Evolutionary conservation across 2,888 invertebrate species (phyloP).

Genomic region (Leptinotarsa peninsularis): DNA sequence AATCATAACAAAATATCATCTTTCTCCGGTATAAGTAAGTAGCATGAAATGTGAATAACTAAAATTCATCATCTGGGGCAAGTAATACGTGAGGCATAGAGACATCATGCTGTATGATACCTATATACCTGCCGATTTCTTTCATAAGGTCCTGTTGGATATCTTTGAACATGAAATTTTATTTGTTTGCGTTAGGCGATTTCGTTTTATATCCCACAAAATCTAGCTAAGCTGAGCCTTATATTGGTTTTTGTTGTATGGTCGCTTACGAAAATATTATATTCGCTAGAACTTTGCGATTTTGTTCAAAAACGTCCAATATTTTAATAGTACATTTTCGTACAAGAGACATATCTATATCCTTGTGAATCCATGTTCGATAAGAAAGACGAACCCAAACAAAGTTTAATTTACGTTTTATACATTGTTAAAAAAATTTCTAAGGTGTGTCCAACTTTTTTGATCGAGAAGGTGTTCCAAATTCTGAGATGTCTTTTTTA

Average conservation of each 20-base stretch:
- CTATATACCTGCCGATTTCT: background rate
- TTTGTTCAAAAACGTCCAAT: background rate
- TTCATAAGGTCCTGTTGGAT: background rate
- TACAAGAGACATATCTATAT: no score
- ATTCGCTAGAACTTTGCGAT: background rate
- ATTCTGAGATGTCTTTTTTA: no score
- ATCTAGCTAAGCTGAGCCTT: constrained; percentile 1
- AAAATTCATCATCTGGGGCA: background rate
- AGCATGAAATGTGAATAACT: no score
- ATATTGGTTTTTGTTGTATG: constrained; percentile 15
- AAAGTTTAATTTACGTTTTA: no score
- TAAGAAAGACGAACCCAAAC: no score
- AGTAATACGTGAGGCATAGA: background rate
- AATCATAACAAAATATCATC: no score
- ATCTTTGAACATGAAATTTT: constrained; percentile 7
- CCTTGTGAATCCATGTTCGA: no score
- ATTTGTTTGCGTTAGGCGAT: constrained; percentile 14
- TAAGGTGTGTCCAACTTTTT: no score
- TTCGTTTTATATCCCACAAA: constrained; percentile 19
- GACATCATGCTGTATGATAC: background rate
- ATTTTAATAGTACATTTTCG: background rate
- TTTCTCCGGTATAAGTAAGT: no score
- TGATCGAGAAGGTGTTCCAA: no score
- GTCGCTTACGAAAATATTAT: background rate
- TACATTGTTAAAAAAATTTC: no score